Base-by-base conservation (phyloP, 2,888 invertebrate genomes). In the Rhagium mordax region DNA sequence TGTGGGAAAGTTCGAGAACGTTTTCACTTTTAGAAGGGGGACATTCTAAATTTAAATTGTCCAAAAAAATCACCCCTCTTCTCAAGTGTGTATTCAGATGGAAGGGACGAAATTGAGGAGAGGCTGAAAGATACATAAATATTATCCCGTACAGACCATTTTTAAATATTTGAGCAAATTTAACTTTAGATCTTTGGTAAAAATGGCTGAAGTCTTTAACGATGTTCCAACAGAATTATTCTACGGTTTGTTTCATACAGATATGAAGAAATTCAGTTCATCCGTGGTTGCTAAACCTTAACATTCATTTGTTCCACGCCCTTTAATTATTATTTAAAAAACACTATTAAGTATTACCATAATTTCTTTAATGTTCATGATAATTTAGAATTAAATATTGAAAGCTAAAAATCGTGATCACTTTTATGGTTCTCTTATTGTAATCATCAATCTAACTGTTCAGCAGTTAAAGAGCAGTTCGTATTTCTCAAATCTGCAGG, bases 1-100 rank as follows among this genome's bases (percentile, higher is more conserved):
- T 84, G 85, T 85, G 85, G 84, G 85, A 85, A 85, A 78, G 80
- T 77, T 78, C 76, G 61, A 68, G 78, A 41, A 78, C 78, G 81
- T 76, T 80, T 81, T 78, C 77, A 77, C 77, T 79, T 80, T 79
- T 79, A 80, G 78, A 78, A n/a, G n/a, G n/a, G n/a, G 71, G 71
- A 74, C 68, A 72, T 69, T 72, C 71, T 74, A 72, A 76, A 79
- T 78, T 78, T 74, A 72, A 81, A 81, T 75, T 67, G 66, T 49
- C 55, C 70, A 70, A 81, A 81, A 80, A 81, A 79, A 76, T 75
- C 77, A 76, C 79, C 82, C 82, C 78, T 74, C 55, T 67, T 74
- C 60, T 59, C 68, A 65, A 68, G 53, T 33, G 65, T 65, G 20
- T 53, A n/a, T n/a, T 33, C 53, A 33, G 20, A 53, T 53, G 18